Evolutionary conservation across 2,888 invertebrate species (phyloP).

Genomic region (Linnaemya vulpina): DNA sequence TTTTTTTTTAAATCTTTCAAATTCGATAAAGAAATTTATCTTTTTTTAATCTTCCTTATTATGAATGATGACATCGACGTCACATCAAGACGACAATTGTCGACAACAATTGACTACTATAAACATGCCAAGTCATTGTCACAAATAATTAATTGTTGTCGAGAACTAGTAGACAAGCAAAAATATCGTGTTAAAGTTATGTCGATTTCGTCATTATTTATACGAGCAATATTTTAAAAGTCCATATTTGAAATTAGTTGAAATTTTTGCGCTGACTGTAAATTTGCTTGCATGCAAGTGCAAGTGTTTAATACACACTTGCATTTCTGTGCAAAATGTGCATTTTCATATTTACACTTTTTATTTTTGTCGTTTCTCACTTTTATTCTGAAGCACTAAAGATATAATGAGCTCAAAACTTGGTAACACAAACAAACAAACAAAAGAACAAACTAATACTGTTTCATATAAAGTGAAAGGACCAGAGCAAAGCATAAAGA

Average conservation of each 20-base stretch:
- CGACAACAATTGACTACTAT: too few species aligned
- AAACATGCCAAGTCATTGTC: too few species aligned
- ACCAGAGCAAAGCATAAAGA: neutral
- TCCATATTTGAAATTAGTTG: neutral
- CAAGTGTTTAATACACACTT: conserved; percentile 25
- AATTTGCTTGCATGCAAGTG: neutral
- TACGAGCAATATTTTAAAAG: too few species aligned
- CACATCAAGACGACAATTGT: too few species aligned
- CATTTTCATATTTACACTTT: conserved; percentile 21
- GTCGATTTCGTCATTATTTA: too few species aligned
- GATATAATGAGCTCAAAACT: conserved; percentile 47
- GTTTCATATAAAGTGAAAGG: neutral
- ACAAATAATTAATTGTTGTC: too few species aligned
- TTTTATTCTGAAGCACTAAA: neutral
- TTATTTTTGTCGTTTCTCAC: neutral
- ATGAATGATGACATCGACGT: too few species aligned
- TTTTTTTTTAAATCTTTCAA: too few species aligned
- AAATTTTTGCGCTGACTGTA: conserved; percentile 17
- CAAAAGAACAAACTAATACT: neutral
- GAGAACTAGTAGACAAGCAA: too few species aligned
- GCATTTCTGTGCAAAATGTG: neutral
- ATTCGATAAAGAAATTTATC: too few species aligned
- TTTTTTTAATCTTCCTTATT: too few species aligned
- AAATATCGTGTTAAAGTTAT: too few species aligned
- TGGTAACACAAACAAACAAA: conserved; percentile 7